Percentiles rank a stretch among this genome's conserved stretches.
Evolutionary conservation across 2,113 vertebrate genomes (phyloP).

Genomic region (Tragelaphus strepsiceros): DNA sequence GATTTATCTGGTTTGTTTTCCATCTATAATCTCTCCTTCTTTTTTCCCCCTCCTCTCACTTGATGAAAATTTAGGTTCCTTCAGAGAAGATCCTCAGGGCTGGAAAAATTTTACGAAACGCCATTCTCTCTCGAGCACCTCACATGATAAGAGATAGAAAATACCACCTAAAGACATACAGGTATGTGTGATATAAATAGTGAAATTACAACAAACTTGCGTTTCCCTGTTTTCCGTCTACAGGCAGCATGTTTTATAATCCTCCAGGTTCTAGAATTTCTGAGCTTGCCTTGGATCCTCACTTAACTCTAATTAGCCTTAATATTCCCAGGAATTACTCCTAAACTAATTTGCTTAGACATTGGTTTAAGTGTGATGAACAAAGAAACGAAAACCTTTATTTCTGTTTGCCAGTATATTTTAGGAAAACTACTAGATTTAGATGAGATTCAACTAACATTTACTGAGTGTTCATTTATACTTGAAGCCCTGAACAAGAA

Average conservation of each 20-base stretch:
- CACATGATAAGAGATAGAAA: conserved; percentile 99
- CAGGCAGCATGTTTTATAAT: background rate
- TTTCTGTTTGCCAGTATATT: conserved; percentile 52
- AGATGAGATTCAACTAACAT: background rate
- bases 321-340: conserved; percentile 52
- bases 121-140: conserved; percentile 91
- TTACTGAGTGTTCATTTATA: background rate
- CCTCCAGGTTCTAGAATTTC: conserved; percentile 39
- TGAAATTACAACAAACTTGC: conserved; percentile 33
- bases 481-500: background rate
- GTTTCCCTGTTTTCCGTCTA: background rate
- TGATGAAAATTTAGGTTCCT: conserved; percentile 84
- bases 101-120: conserved; percentile 90
- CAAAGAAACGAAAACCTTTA: conserved; percentile 37
- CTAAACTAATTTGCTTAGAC: conserved; percentile 67
- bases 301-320: conserved; percentile 52
- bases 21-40: conserved; percentile 29
- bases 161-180: conserved; percentile 97
- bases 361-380: conserved; percentile 62
- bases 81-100: conserved; percentile 95
- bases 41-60: conserved; percentile 56
- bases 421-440: conserved; percentile 34
- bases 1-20: conserved; percentile 14
- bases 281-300: conserved; percentile 52
- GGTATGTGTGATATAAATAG: conserved; percentile 78